Percentiles rank a stretch among this genome's conserved stretches.
These are phyloP conservation scores for Hassar affinis DNA, from an alignment of 2,113 vertebrate species.

Conservation along the genomic window DNA sequence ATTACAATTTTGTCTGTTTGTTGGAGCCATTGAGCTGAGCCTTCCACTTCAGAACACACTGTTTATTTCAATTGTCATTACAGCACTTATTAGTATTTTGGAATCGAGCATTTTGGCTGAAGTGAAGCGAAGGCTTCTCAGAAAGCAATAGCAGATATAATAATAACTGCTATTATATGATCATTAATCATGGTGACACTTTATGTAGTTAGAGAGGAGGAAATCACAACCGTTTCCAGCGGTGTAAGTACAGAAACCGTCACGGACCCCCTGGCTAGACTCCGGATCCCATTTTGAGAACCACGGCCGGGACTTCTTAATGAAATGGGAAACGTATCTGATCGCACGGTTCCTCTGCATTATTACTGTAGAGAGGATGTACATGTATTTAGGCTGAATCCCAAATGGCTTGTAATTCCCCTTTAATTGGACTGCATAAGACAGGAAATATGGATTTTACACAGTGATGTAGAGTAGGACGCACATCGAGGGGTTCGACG, in stretches of 20 bases:
- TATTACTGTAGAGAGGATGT: neutral
- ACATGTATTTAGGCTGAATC: constrained; percentile 5
- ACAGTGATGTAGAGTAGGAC: neutral
- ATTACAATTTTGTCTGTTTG: neutral
- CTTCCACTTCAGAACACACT: neutral
- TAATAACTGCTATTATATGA: neutral
- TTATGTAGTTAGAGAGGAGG: neutral
- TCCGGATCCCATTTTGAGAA: neutral
- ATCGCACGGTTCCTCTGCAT: too few relatives aligned
- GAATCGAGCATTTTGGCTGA: neutral
- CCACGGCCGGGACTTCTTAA: neutral
- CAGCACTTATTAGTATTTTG: neutral
- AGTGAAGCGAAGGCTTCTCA: neutral
- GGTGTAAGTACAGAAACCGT: neutral
- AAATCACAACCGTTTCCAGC: neutral
- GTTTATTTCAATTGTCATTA: neutral
- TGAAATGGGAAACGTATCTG: neutral
- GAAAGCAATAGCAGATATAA: neutral
- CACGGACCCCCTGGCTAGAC: neutral
- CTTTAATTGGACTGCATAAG: neutral
- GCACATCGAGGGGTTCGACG: too few relatives aligned
- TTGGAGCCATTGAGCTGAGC: too few relatives aligned
- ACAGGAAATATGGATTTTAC: neutral
- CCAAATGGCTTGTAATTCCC: neutral
- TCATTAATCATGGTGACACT: neutral